Base-by-base conservation (phyloP, 2,888 invertebrate genomes). In the Eumacrocentrus americanus region DNA sequence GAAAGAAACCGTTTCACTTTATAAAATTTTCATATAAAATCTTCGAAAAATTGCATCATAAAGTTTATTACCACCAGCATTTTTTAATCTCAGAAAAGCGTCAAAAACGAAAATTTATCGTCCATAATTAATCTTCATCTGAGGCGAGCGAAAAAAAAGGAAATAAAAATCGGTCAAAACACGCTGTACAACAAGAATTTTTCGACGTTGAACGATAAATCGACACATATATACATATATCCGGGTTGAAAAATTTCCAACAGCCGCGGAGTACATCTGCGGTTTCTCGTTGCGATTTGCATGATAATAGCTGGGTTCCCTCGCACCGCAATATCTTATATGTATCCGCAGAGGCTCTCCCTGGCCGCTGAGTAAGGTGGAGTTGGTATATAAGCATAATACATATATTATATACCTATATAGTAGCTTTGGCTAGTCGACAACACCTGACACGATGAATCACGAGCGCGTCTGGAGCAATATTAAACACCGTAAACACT, bases 371-470 rank as follows among this genome's bases (percentile, higher is more conserved):
- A n/a, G n/a, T n/a, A n/a, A n/a, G n/a, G n/a, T n/a, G n/a, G n/a
- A n/a, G n/a, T n/a, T n/a, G n/a, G n/a, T n/a, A 2, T 16, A 14
- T 14, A 40, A 11, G 14, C n/a, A 40, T 40, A 14, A 40, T 40
- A 16, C 16, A 3, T 40, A 29, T 9, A 29, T 6, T 14, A 40
- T 40, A 40, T 40, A 40, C 12, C 40, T 40, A 40, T 40, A 16
- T n/a, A 38, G 14, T 38, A 6, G 18, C 11, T 18, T 34, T 34
- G 35, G 22, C 38, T 20, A 51, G 51, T 51, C 37, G 35, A 37
- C 37, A 51, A 51, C 51, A 51, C 51, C 51, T 51, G 51, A 51
- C 51, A 51, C 37, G 22, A 51, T 51, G 51, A 51, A 51, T 38
- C 37, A 51, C 37, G n/a, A n/a, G n/a, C n/a, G n/a, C n/a, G 23